These are phyloP conservation scores for Sander vitreus DNA, from an alignment of 2,113 vertebrate genomes.

Conservation along the genomic window DNA sequence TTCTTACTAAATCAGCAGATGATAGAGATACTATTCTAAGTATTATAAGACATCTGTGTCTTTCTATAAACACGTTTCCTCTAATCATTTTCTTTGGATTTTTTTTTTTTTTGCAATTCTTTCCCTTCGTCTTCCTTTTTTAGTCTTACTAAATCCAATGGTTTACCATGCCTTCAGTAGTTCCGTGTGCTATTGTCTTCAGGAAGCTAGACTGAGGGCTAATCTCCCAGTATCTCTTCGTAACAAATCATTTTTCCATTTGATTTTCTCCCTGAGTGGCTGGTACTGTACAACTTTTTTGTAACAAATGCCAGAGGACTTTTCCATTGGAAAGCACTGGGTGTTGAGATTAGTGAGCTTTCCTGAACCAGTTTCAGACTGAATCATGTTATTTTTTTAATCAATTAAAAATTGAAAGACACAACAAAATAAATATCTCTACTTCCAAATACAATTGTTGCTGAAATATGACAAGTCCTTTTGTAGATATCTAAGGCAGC, in stretches of 20 bases:
- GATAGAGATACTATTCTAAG: conserved; percentile 44
- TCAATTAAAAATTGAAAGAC: conserved; percentile 10
- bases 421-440: not conserved
- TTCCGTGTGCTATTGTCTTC: not conserved
- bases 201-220: too few species aligned
- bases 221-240: too few species aligned
- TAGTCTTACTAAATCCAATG: conserved; percentile 10
- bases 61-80: conserved; percentile 61
- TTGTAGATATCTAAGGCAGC: conserved; percentile 3
- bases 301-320: not conserved
- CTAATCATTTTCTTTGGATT: conserved; percentile 41
- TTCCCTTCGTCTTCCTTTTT: not conserved
- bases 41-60: conserved; percentile 56
- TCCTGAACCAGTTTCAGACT: not conserved
- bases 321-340: not conserved
- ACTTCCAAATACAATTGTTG: not conserved
- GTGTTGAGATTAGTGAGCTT: not conserved
- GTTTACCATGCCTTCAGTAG: not conserved
- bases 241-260: not conserved
- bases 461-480: conserved; percentile 16
- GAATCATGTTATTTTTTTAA: not conserved
- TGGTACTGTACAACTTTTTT: not conserved
- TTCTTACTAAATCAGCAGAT: conserved; percentile 59
- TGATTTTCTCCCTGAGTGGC: not conserved
- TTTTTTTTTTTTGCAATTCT: conserved; percentile 17